Conservation (phyloP, 2,888 invertebrate genomes). For the Clostera curtula region DNA sequence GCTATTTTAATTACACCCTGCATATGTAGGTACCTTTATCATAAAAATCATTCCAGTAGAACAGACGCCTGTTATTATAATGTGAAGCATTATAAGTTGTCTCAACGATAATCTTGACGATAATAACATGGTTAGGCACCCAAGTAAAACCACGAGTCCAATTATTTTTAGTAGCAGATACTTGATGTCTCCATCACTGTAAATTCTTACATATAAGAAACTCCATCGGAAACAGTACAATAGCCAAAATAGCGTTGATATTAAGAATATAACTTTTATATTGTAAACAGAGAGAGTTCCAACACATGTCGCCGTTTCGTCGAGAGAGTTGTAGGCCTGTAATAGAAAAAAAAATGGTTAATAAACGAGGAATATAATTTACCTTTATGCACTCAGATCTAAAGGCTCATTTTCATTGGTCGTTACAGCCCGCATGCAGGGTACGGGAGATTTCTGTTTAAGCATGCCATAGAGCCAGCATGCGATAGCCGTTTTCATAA, state of each 20-base stretch:
- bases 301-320: slow-evolving; percentile 48
- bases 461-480: too few relatives aligned
- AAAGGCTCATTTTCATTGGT: too few relatives aligned
- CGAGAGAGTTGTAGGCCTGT: slow-evolving; percentile 55
- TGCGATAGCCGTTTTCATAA: too few relatives aligned
- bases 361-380: too few relatives aligned
- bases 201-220: slow-evolving; percentile 42
- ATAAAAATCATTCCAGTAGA: slow-evolving; percentile 27
- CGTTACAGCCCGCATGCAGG: too few relatives aligned
- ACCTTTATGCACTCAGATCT: too few relatives aligned
- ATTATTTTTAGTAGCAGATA: slow-evolving; percentile 32
- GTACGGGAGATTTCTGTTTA: too few relatives aligned
- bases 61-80: slow-evolving; percentile 39
- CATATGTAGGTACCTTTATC: slow-evolving; percentile 27
- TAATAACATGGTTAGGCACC: slow-evolving; percentile 34
- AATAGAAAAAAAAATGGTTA: slow-evolving; percentile 17
- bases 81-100: slow-evolving; percentile 36
- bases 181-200: slow-evolving; percentile 23
- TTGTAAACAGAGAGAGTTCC: slow-evolving; percentile 45
- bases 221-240: slow-evolving; percentile 47
- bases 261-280: slow-evolving; percentile 33
- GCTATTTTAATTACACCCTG: too few relatives aligned
- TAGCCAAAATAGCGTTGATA: slow-evolving; percentile 38
- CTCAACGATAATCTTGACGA: slow-evolving; percentile 35
- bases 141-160: slow-evolving; percentile 30